Evolutionary conservation across 2,888 invertebrate species (phyloP).

Genomic region (Euzetes globulus): DNA sequence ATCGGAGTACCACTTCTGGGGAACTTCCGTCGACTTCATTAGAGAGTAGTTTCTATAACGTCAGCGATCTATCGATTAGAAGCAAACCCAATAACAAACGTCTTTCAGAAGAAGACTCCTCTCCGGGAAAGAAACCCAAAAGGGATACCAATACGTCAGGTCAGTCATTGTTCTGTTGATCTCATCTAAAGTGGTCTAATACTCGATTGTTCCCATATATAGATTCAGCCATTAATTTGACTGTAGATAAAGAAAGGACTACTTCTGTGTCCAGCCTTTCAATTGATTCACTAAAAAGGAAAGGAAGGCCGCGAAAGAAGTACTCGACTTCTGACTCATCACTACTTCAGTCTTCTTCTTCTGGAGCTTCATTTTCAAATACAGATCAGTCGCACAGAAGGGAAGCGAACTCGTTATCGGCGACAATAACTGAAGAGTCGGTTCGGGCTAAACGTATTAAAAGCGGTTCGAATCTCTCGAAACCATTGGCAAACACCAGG

Average conservation of each 20-base stretch:
- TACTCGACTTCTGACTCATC: background rate
- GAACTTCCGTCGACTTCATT: background rate
- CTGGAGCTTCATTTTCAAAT: background rate
- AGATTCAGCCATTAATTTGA: background rate
- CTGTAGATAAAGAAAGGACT: background rate
- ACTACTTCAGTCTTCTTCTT: background rate
- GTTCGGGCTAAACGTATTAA: constrained; percentile 16
- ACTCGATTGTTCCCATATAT: no score
- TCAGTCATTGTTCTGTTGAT: background rate
- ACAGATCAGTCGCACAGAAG: background rate
- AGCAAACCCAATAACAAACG: constrained; percentile 1
- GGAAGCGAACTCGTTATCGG: background rate
- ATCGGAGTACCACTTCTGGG: background rate
- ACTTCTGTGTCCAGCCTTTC: background rate
- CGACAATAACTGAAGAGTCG: background rate
- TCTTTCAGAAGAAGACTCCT: constrained; percentile 12
- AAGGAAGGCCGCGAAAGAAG: constrained; percentile 21
- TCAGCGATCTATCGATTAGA: background rate
- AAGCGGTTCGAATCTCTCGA: background rate
- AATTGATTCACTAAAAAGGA: background rate
- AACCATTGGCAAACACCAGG: background rate
- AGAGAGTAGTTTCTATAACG: background rate
- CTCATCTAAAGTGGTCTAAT: no score
- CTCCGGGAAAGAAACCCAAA: background rate
- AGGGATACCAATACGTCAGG: background rate